Evolutionary conservation across 2,888 invertebrate genomes (phyloP).

Genomic region (Leptogaster cylindrica): DNA sequence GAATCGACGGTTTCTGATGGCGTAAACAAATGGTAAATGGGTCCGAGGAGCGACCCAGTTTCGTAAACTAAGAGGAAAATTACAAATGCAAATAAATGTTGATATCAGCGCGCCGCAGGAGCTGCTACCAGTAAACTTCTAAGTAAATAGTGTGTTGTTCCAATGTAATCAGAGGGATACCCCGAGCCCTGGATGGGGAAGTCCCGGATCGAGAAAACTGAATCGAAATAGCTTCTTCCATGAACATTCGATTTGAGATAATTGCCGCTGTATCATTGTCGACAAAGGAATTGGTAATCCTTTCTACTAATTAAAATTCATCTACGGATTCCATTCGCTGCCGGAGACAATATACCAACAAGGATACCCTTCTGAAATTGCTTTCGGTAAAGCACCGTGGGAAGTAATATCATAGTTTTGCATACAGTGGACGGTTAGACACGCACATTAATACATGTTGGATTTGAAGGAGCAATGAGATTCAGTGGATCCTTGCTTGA

Average conservation of each 20-base stretch:
- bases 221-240: no score
- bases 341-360: conserved; percentile 24
- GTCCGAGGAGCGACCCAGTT: neutral
- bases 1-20: neutral
- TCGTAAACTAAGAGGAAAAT: conserved; percentile 10
- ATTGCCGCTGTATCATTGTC: conserved; percentile 24
- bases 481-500: neutral
- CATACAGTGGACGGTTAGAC: conserved; percentile 16
- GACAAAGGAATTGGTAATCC: conserved; percentile 35
- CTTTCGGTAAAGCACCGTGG: conserved; percentile 3
- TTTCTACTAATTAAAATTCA: conserved; percentile 35
- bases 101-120: conserved; percentile 27
- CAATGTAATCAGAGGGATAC: neutral
- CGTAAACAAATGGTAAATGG: conserved; percentile 22
- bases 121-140: neutral
- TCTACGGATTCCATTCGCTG: conserved; percentile 12
- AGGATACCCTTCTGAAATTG: neutral
- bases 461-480: neutral
- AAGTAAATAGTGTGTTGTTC: neutral
- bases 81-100: conserved; percentile 29
- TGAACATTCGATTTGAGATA: conserved; percentile 33
- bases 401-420: conserved; percentile 19
- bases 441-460: neutral
- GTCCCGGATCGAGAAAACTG: conserved; percentile 6
- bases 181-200: neutral